phyloP scores from a whole-genome alignment of 2,797 vertebrate species.

The Spondyliosoma cantharus region DNA sequence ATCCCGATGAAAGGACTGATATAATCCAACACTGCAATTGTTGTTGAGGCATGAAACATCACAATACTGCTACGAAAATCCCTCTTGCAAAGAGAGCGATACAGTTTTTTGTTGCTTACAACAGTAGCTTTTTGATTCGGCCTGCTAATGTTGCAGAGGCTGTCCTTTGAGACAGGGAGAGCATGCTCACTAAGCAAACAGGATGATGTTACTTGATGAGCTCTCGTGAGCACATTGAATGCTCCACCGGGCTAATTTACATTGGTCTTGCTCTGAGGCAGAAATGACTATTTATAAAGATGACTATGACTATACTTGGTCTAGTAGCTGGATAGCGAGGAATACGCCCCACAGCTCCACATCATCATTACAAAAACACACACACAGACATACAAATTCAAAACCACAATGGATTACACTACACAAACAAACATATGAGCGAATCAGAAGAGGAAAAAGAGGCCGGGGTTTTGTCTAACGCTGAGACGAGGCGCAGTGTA shows the following conservation, averaged over 20 bases:
- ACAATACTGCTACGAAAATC: conserved; percentile 28
- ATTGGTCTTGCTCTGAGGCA: conserved; percentile 68
- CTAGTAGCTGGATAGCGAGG: conserved; percentile 33
- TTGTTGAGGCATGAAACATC: conserved; percentile 38
- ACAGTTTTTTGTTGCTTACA: conserved; percentile 44
- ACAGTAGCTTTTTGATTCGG: conserved; percentile 55
- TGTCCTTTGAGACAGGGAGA: conserved; percentile 59
- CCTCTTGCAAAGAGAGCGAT: conserved; percentile 28
- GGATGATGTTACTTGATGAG: conserved; percentile 75
- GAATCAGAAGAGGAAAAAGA: conserved; percentile 46
- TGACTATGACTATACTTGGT: conserved; percentile 58
- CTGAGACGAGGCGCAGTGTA: conserved; percentile 52
- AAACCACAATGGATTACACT: conserved; percentile 44
- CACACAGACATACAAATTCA: conserved; percentile 26
- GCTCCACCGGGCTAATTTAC: conserved; percentile 72
- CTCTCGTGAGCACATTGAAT: conserved; percentile 66
- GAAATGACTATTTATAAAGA: conserved; percentile 70
- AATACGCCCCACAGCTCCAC: conserved; percentile 42
- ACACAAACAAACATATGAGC: conserved; percentile 62
- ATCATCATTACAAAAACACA: conserved; percentile 6
- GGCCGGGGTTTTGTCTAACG: conserved; percentile 48
- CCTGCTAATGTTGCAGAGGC: conserved; percentile 60
- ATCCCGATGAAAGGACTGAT: conserved; percentile 25
- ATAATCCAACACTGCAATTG: conserved; percentile 4
- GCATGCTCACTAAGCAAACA: conserved; percentile 70